Conservation (phyloP, 2,113 vertebrate genomes). For the Potamarius usumacintae region DNA sequence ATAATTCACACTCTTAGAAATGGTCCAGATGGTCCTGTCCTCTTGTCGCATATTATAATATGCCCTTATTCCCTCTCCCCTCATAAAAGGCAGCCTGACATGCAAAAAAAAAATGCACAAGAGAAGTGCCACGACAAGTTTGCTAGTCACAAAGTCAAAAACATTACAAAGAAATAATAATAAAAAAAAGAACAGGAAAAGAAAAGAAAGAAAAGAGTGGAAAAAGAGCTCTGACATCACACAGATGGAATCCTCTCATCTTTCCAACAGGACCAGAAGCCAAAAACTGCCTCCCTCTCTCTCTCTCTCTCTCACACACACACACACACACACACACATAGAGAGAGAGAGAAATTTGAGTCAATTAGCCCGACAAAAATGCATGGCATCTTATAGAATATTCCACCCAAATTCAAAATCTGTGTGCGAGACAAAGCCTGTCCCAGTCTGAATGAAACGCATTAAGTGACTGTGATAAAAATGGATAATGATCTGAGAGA, state of each 20-base stretch:
- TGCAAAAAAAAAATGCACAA: constrained; percentile 65
- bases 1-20: constrained; percentile 33
- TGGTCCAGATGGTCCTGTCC: constrained; percentile 25
- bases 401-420: constrained; percentile 44
- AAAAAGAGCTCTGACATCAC: constrained; percentile 55
- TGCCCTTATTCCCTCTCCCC: constrained; percentile 11
- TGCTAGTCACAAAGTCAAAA: constrained; percentile 70
- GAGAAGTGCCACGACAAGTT: constrained; percentile 65
- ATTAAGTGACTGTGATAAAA: not conserved
- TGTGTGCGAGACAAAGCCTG: constrained; percentile 15
- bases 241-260: constrained; percentile 58
- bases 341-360: not conserved
- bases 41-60: constrained; percentile 23
- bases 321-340: not conserved
- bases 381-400: constrained; percentile 45
- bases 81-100: constrained; percentile 31
- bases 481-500: constrained; percentile 21
- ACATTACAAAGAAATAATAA: constrained; percentile 47
- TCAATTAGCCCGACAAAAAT: constrained; percentile 50
- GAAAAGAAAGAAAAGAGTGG: constrained; percentile 38
- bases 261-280: constrained; percentile 47
- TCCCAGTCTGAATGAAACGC: constrained; percentile 30
- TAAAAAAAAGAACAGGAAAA: constrained; percentile 22
- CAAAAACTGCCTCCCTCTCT: not conserved
- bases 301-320: not conserved